A percentile compares a stretch with the other conserved stretches of the same genome.
phyloP scores from a whole-genome alignment of 2,888 invertebrate genomes.

The Pardosa pseudoannulata region DNA sequence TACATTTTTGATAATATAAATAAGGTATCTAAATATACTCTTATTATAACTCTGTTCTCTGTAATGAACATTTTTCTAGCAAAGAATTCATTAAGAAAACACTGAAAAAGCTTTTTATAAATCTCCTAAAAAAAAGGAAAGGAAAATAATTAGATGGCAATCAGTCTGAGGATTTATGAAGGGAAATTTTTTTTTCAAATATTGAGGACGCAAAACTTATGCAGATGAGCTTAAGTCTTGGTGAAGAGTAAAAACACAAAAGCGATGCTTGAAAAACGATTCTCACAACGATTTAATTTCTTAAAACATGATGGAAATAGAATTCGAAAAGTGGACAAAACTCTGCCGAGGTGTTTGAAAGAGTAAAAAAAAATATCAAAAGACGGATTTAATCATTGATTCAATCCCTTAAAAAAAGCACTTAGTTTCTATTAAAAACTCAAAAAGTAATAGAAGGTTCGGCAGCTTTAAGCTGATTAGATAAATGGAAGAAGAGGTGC shows the following conservation, averaged over 20 bases:
- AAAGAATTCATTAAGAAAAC: no score
- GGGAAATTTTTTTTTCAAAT: no score
- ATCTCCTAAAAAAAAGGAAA: no score
- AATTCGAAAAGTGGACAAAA: not conserved
- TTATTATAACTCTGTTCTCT: no score
- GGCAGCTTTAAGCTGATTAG: not conserved
- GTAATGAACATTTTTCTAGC: no score
- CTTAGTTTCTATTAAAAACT: not conserved
- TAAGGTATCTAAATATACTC: no score
- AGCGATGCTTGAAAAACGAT: not conserved
- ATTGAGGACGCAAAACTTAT: not conserved
- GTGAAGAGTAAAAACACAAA: not conserved
- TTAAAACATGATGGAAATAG: not conserved
- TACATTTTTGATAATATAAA: no score
- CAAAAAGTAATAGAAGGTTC: not conserved
- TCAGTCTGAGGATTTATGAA: no score
- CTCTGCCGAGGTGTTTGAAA: not conserved
- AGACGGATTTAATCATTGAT: not conserved
- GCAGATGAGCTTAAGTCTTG: not conserved
- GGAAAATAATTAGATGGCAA: no score
- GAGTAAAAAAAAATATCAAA: not conserved
- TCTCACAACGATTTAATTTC: not conserved
- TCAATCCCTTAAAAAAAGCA: not conserved
- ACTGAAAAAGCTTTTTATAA: no score
- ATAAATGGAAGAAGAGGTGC: not conserved